These are phyloP conservation scores for Cryptus armator DNA, from an alignment of 2,888 invertebrate species.

Conservation along the genomic window DNA sequence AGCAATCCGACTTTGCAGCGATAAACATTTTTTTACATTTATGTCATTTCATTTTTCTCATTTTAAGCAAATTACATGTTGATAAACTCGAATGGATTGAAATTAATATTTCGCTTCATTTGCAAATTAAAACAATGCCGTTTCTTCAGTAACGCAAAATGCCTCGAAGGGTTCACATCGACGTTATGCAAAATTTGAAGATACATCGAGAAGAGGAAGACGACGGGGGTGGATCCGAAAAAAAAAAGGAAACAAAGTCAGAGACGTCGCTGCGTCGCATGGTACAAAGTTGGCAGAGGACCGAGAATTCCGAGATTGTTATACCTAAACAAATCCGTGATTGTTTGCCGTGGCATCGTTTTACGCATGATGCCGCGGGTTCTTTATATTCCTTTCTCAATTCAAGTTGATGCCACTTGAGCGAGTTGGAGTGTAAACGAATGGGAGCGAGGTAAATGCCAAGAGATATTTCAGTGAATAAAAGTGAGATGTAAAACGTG, in stretches of 20 bases:
- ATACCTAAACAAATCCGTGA: slow-evolving; percentile 84
- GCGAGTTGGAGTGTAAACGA: slow-evolving; percentile 82
- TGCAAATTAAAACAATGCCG: too few relatives aligned
- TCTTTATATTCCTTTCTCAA: slow-evolving; percentile 83
- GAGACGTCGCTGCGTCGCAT: slow-evolving; percentile 2
- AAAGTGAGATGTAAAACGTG: slow-evolving; percentile 64
- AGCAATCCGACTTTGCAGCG: background rate
- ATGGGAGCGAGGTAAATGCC: slow-evolving; percentile 70
- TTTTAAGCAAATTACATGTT: too few relatives aligned
- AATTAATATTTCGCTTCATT: too few relatives aligned
- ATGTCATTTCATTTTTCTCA: background rate
- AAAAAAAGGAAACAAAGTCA: slow-evolving; percentile 5
- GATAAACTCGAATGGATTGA: too few relatives aligned
- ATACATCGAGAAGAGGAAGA: too few relatives aligned
- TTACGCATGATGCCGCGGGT: slow-evolving; percentile 84
- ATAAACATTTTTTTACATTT: background rate
- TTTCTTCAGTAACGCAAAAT: too few relatives aligned
- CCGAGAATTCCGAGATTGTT: slow-evolving; percentile 78
- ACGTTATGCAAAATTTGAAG: too few relatives aligned
- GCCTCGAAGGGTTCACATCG: too few relatives aligned
- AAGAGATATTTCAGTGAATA: slow-evolving; percentile 29
- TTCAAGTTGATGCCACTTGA: slow-evolving; percentile 84
- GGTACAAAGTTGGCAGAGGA: slow-evolving; percentile 23
- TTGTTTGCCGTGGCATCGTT: slow-evolving; percentile 85
- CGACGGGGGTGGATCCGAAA: background rate